These are phyloP conservation scores for Mareca strepera DNA, from an alignment of 2,797 vertebrate species.

Conservation along the genomic window DNA sequence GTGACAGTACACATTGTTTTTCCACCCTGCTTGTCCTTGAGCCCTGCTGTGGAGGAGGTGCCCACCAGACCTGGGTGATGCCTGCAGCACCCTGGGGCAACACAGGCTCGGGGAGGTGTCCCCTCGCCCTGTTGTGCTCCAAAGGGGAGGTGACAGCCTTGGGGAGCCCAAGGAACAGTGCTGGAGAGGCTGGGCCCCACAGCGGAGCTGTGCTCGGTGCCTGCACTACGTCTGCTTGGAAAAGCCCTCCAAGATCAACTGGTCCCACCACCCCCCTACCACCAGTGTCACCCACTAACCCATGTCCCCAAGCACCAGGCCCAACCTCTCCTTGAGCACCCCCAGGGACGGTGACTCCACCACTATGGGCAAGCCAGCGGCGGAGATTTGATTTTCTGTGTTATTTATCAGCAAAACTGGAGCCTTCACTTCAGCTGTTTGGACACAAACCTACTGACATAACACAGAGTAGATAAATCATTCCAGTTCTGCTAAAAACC, in stretches of 20 bases:
- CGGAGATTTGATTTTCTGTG: background rate
- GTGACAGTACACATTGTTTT: too few relatives aligned
- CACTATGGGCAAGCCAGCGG: background rate
- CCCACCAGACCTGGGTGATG: background rate
- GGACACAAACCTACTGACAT: background rate
- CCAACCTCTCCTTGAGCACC: too few relatives aligned
- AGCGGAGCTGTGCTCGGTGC: background rate
- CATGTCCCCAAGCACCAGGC: too few relatives aligned
- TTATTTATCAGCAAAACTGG: conserved; percentile 15
- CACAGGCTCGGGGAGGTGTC: too few relatives aligned
- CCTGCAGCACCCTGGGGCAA: background rate
- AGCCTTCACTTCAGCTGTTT: background rate
- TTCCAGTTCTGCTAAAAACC: background rate
- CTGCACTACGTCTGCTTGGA: background rate
- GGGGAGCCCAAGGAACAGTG: background rate
- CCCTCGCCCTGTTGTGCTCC: background rate
- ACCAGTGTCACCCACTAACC: too few relatives aligned
- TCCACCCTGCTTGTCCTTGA: background rate
- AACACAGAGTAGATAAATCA: background rate
- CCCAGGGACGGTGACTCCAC: too few relatives aligned
- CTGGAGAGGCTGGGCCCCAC: too few relatives aligned
- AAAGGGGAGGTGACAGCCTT: background rate
- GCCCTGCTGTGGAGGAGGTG: background rate
- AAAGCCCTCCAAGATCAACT: too few relatives aligned
- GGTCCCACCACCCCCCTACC: too few relatives aligned